A percentile compares a stretch with the other conserved stretches of the same genome.
phyloP scores from a whole-genome alignment of 2,797 vertebrate genomes.

The Gymnoscopelus microlampas region DNA sequence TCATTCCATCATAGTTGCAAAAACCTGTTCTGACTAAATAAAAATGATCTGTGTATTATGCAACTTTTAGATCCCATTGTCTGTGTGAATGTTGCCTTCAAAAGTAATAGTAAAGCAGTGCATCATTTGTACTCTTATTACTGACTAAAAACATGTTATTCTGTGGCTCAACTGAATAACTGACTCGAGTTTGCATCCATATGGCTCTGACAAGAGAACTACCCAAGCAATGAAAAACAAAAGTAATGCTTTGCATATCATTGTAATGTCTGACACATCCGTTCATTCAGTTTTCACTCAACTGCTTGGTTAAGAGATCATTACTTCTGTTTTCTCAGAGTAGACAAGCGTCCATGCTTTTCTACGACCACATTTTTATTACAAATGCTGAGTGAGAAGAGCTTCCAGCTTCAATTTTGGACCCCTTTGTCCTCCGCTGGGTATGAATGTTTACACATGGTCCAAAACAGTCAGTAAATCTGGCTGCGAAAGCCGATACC shows the following conservation, averaged over 20 bases:
- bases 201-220: conserved; percentile 72
- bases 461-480: conserved; percentile 26
- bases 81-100: conserved; percentile 47
- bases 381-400: neutral
- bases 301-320: neutral
- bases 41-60: conserved; percentile 24
- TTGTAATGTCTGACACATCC: conserved; percentile 31
- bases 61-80: conserved; percentile 36
- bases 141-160: conserved; percentile 58
- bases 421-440: conserved; percentile 2
- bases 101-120: conserved; percentile 67
- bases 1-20: conserved; percentile 49
- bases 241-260: conserved; percentile 62
- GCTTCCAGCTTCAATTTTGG: neutral
- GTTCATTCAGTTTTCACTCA: neutral
- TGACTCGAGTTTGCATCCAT: conserved; percentile 72
- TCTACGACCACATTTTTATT: neutral
- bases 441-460: conserved; percentile 42
- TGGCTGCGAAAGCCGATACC: conserved; percentile 27
- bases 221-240: conserved; percentile 39
- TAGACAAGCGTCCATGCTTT: too few species aligned
- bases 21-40: conserved; percentile 11
- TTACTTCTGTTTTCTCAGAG: too few species aligned
- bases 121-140: conserved; percentile 57
- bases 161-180: conserved; percentile 76